Evolutionary conservation across 2,797 vertebrate genomes (phyloP).

Genomic region (Graptemys geographica): DNA sequence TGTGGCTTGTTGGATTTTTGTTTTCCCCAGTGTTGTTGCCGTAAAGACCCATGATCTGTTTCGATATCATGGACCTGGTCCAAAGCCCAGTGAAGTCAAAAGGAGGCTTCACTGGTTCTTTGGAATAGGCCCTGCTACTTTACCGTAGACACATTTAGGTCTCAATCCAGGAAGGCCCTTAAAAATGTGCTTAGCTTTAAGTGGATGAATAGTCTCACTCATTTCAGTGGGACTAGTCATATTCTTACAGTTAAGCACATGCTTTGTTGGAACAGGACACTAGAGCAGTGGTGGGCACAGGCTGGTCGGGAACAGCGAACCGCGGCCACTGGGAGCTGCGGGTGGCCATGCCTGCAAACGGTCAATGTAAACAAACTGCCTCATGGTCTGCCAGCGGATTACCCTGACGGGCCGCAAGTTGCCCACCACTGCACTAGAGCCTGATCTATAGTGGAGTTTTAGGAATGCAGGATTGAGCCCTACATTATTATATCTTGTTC

Average conservation of each 20-base stretch:
- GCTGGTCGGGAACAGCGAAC: too few relatives aligned
- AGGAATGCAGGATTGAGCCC: neutral
- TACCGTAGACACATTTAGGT: neutral
- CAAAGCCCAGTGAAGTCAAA: neutral
- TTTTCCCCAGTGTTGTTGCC: neutral
- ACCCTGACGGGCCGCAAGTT: too few relatives aligned
- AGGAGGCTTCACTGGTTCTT: neutral
- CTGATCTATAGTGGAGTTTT: neutral
- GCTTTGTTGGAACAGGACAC: neutral
- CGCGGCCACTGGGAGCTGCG: too few relatives aligned
- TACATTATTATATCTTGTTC: neutral
- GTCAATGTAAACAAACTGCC: too few relatives aligned
- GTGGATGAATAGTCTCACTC: neutral
- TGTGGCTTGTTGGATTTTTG: neutral
- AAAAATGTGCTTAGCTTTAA: neutral
- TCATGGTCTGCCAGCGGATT: too few relatives aligned
- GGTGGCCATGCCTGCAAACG: too few relatives aligned
- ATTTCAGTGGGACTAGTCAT: neutral
- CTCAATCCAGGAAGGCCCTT: neutral
- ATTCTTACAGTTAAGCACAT: neutral
- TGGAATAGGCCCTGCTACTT: neutral
- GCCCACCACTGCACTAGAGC: neutral
- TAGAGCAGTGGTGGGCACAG: neutral
- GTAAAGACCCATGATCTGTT: neutral
- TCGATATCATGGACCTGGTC: neutral